Evolutionary conservation across 2,113 vertebrate genomes (phyloP), one percentile per base, ranked within the genome.

Genomic region (Heterotis niloticus): DNA sequence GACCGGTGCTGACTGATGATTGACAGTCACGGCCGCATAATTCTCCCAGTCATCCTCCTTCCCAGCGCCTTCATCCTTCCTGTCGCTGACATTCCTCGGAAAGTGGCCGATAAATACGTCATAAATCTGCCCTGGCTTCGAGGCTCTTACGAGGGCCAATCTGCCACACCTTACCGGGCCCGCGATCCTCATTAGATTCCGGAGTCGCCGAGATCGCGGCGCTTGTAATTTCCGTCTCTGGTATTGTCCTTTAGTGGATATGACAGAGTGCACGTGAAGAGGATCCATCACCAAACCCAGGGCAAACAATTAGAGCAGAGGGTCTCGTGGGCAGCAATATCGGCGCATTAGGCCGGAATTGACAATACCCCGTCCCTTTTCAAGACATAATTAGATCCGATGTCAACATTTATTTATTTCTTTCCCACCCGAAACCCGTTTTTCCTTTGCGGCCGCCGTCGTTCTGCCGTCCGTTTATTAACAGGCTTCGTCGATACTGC

Each of bases 1-100:
- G 84, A 85, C 93, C 94, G 92, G 90, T 90, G 91, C 94, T 92
- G 86, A 88, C 90, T 91, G 88, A 91, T 95, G 95, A 96, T 95
- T 94, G 94, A 94, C 95, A 96, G 94, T 96, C 95, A 96, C 89
- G 90, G 93, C 93, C 91, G 92, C 92, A 94, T 95, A 95, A 95
- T 95, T 94, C 93, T 90, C 92, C 92, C 91, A 88, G 91, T 91
- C 91, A 87, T 89, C 94, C 90, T 20, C 59, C 26, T 29, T 91
- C 84, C 89, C 91, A 85, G 84, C 89, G 70, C 91, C 91, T 92
- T 92, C 93, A 92, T 91, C 92, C 90, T 89, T 87, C 89, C 89
- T 92, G 64, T 70, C 80, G 89, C 89, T 93, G 94, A 95, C 94
- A 94, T 93, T 91, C 91, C 91, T 92, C 91, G 94, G 92, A 94